phyloP scores from a whole-genome alignment of 2,888 invertebrate species.

The Willowsia nigromaculata region DNA sequence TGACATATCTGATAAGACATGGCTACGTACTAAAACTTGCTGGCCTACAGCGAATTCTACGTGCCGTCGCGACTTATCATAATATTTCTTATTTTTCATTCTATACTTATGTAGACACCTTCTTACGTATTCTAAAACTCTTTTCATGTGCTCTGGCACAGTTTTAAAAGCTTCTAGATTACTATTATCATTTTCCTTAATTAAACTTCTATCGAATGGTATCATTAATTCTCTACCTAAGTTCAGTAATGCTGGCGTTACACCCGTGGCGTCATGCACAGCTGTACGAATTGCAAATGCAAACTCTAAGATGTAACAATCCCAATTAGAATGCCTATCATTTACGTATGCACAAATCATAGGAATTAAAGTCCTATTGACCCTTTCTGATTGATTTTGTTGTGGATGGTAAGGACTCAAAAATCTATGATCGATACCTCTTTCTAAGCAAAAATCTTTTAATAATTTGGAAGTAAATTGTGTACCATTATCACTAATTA shows the following conservation, averaged over 20 bases:
- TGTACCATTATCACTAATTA: constrained; percentile 71
- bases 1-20: constrained; percentile 1
- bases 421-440: constrained; percentile 55
- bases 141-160: background rate
- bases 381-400: constrained; percentile 65
- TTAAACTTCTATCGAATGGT: constrained; percentile 14
- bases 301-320: background rate
- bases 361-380: constrained; percentile 56
- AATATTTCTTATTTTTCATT: constrained; percentile 4
- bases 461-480: constrained; percentile 66
- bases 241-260: background rate
- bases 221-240: constrained; percentile 24
- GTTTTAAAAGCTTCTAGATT: background rate
- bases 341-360: constrained; percentile 44
- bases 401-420: constrained; percentile 64
- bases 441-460: constrained; percentile 47
- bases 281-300: constrained; percentile 18
- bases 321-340: constrained; percentile 25
- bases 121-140: background rate
- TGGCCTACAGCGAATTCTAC: background rate
- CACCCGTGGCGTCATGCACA: constrained; percentile 10
- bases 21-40: background rate
- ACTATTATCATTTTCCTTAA: background rate
- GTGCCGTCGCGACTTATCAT: background rate
- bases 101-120: background rate